phyloP scores from a whole-genome alignment of 2,113 vertebrate species.

The Garra rufa region DNA sequence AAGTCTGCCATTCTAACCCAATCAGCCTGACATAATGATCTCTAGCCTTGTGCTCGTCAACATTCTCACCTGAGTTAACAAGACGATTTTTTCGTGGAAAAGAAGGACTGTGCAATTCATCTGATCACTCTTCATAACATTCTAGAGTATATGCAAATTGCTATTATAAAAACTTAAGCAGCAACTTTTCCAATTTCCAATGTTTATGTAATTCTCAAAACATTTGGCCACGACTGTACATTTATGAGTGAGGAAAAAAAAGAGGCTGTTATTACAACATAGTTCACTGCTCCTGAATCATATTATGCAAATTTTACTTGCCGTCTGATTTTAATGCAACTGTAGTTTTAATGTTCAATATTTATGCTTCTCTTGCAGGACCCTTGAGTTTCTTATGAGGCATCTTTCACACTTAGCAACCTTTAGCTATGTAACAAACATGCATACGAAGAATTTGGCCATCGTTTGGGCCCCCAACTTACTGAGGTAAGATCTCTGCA shows the following conservation, averaged over 20 bases:
- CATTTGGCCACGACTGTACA: too few species aligned
- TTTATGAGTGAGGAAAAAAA: neutral
- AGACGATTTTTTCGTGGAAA: too few species aligned
- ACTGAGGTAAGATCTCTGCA: slow-evolving; percentile 80
- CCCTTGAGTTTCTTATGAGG: slow-evolving; percentile 97
- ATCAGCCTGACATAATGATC: too few species aligned
- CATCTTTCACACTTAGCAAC: slow-evolving; percentile 92
- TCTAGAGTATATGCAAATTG: too few species aligned
- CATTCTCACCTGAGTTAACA: too few species aligned
- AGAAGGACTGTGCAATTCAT: too few species aligned
- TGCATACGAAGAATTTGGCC: slow-evolving; percentile 97
- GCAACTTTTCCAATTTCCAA: too few species aligned
- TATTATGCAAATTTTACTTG: neutral
- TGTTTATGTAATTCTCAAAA: too few species aligned
- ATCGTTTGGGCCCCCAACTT: slow-evolving; percentile 99
- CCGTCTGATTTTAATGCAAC: neutral
- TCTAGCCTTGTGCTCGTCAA: too few species aligned
- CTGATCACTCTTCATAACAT: too few species aligned
- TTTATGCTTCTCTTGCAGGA: slow-evolving; percentile 78
- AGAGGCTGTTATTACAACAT: neutral
- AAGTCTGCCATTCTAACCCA: too few species aligned
- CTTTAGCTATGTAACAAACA: slow-evolving; percentile 97
- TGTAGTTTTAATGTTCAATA: neutral
- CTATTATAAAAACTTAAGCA: too few species aligned
- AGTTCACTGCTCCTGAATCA: neutral